Conservation (phyloP, 2,888 invertebrate genomes). For the Odontocerum albicorne region DNA sequence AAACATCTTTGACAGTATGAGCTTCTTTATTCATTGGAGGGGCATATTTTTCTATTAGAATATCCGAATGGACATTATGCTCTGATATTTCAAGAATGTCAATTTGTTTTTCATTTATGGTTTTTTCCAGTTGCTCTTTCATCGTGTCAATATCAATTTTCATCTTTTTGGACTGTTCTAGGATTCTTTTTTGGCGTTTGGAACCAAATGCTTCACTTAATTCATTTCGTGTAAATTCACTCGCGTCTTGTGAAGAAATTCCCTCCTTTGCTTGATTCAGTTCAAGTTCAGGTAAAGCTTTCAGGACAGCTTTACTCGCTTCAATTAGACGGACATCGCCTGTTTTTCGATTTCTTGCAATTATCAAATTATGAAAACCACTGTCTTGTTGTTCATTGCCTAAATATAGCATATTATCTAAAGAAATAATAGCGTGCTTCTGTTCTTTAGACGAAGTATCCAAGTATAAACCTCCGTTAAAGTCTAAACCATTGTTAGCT, state of each 20-base stretch:
- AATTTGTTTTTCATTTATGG: slow-evolving; percentile 23
- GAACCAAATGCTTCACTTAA: slow-evolving; percentile 32
- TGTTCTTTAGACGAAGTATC: slow-evolving; percentile 1
- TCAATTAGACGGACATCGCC: slow-evolving; percentile 43
- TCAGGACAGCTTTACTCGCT: slow-evolving; percentile 36
- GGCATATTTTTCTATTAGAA: slow-evolving; percentile 18
- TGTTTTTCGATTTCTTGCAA: slow-evolving; percentile 41
- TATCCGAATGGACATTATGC: slow-evolving; percentile 5
- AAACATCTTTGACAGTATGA: slow-evolving; percentile 41
- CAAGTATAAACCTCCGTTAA: slow-evolving; percentile 16
- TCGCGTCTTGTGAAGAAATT: slow-evolving; percentile 4
- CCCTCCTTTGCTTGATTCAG: slow-evolving; percentile 11
- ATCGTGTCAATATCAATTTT: slow-evolving; percentile 31
- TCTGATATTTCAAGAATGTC: slow-evolving; percentile 13
- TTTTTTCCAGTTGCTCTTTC: slow-evolving; percentile 33
- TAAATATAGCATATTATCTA: slow-evolving; percentile 24
- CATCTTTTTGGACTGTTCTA: slow-evolving; percentile 27
- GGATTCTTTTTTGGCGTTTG: slow-evolving; percentile 25
- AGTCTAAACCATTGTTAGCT: neutral
- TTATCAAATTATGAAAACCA: slow-evolving; percentile 18
- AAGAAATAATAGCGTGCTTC: slow-evolving; percentile 10
- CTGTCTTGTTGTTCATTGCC: slow-evolving; percentile 20
- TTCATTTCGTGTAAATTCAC: neutral
- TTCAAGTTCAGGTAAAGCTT: slow-evolving; percentile 24
- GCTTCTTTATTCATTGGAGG: slow-evolving; percentile 42